A percentile compares a stretch with the other conserved stretches of the same genome.
These are phyloP conservation scores for Stigmatopora argus DNA, from an alignment of 2,113 vertebrate genomes.

Conservation along the genomic window DNA sequence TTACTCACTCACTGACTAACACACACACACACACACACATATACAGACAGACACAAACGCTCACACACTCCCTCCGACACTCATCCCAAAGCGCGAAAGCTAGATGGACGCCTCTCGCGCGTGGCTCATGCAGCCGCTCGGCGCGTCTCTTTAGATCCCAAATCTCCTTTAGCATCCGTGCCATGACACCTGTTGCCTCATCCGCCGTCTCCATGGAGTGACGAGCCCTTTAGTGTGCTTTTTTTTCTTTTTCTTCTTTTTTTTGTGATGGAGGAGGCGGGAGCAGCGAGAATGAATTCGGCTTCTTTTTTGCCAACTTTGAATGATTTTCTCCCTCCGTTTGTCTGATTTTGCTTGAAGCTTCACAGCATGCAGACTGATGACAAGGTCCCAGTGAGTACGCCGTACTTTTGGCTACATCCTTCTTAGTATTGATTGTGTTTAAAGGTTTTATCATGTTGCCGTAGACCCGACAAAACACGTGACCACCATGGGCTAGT, in stretches of 20 bases:
- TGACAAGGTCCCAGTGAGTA: slow-evolving; percentile 73
- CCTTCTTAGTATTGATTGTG: not conserved
- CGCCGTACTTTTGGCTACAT: not conserved
- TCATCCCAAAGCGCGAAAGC: slow-evolving; percentile 1
- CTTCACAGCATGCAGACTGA: slow-evolving; percentile 72
- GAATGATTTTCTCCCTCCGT: slow-evolving; percentile 19
- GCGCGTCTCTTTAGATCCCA: slow-evolving; percentile 2
- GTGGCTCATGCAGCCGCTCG: slow-evolving; percentile 20
- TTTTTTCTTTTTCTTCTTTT: not conserved
- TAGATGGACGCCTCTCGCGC: slow-evolving; percentile 34
- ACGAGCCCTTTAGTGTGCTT: slow-evolving; percentile 5
- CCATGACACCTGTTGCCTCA: slow-evolving; percentile 13
- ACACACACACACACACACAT: not conserved
- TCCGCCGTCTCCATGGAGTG: slow-evolving; percentile 21
- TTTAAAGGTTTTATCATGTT: not conserved
- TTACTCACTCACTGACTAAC: not conserved
- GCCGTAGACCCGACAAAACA: not conserved
- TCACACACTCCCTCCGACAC: not conserved
- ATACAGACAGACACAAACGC: not conserved
- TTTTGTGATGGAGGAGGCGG: slow-evolving; percentile 5
- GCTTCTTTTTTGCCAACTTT: slow-evolving; percentile 39
- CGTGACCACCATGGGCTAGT: slow-evolving; percentile 2
- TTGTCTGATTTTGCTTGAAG: slow-evolving; percentile 47
- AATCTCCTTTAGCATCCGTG: not conserved
- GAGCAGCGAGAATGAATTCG: slow-evolving; percentile 10